Base-by-base conservation (phyloP, 1,140 invertebrate species). In the Geopemphigus sp. region DNA sequence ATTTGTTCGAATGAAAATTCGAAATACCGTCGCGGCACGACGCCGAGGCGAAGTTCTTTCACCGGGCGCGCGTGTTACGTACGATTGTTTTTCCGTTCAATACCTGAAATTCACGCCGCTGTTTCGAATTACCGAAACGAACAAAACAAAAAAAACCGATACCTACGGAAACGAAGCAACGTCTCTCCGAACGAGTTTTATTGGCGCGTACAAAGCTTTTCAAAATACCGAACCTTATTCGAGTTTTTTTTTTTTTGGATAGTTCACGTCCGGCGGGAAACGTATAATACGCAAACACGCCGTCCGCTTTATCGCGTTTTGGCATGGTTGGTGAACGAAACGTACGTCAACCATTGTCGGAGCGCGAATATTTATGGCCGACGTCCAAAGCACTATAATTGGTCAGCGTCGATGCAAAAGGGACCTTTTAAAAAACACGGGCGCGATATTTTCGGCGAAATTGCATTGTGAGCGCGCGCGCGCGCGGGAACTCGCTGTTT, bases 331-430 rank as follows among this genome's bases (percentile, higher is more conserved):
- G 32, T 76, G 59, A 57, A 59, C 56, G 56, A 15, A 45, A 76
- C 45, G 32, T 76, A 76, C 73, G 73, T 76, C 73, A 76, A 76
- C 11, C 73, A 24, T 76, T 76, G 73, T 59, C 73, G 73, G 56
- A 76, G 32, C 24, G 29, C 32, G 73, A 59, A 39, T 12, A 6
- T 76, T 39, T 45, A 39, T 76, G 73, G 73, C 53, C 32, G 32
- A 54, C n/a, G 10, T 76, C 73, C 73, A 76, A 76, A 76, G 53
- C 56, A 24, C 73, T 76, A 76, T 76, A 76, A 76, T 76, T 76
- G 73, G 73, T 45, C 54, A 76, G 73, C 54, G 39, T 59, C 73
- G 73, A 76, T 59, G 56, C 73, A 76, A 61, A 76, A 39, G 59
- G 53, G 32, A 47, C 73, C n/a, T 76, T 68, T 76, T 47, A 45